Evolutionary conservation across 1,140 invertebrate genomes (phyloP).

Genomic region (Polypedilum pembai): DNA sequence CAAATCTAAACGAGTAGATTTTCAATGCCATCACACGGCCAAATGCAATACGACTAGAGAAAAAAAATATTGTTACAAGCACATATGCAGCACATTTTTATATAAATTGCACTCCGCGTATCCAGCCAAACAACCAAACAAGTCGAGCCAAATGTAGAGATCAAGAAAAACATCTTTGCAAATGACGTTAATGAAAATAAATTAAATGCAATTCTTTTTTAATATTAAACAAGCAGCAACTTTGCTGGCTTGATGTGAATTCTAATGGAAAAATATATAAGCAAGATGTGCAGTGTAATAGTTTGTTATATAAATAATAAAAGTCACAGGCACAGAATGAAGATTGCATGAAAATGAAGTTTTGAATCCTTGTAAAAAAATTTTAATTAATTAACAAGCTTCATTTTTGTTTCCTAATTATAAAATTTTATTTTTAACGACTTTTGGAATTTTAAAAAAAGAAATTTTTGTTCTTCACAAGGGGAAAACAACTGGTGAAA

Average conservation of each 20-base stretch:
- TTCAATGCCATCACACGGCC: conserved; percentile 2
- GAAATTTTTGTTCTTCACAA: too few species aligned
- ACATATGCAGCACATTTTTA: conserved; percentile 12
- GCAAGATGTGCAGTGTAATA: too few species aligned
- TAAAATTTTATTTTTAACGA: too few species aligned
- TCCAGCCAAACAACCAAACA: conserved; percentile 10
- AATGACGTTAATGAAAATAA: conserved; percentile 13
- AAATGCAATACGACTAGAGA: not conserved
- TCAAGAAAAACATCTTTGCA: conserved; percentile 18
- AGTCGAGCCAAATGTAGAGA: conserved; percentile 14
- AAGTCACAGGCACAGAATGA: too few species aligned
- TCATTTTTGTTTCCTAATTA: too few species aligned
- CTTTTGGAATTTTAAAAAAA: too few species aligned
- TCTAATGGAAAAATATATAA: not conserved
- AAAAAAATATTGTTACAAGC: not conserved
- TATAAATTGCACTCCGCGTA: not conserved
- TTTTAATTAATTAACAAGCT: too few species aligned
- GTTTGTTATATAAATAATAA: too few species aligned
- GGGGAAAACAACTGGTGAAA: too few species aligned
- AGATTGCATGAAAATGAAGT: too few species aligned
- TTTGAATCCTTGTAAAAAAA: too few species aligned
- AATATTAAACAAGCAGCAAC: not conserved
- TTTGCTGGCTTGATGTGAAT: not conserved
- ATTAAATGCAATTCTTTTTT: not conserved
- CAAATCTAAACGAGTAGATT: not conserved